Evolutionary conservation across 2,888 invertebrate genomes (phyloP), one percentile per base, ranked within the genome.

Genomic region (Cistogaster globosa): DNA sequence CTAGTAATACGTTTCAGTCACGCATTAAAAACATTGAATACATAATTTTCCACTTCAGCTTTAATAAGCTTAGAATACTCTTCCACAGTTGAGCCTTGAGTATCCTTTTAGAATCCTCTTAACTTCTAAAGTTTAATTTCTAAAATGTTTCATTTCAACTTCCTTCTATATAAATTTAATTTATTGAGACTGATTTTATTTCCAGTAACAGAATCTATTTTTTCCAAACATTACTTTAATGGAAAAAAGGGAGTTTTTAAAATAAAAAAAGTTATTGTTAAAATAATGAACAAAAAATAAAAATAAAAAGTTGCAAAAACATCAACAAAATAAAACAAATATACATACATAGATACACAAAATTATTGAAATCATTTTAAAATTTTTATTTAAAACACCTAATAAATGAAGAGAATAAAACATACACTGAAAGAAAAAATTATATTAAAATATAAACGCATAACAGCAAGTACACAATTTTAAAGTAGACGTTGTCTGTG

Each of bases 101-200:
- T 0, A 32, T 45, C 38, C 20, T 22, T 68, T 26, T 22, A 60
- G 11, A 60, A 0, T 65, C 38, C 57, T 48, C 38, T 63, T 4
- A 45, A 9, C 6, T 71, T 71, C 45, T 69, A 16, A 68, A 68
- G 51, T 18, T 22, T 60, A 32, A 78, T 53, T 71, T 55, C 48
- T 36, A 45, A 42, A 63, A 53, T 69, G 7, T 26, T 77, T 36
- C 53, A 45, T 45, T 36, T 53, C 36, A 62, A 69, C 55, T 45
- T 55, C 71, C 82, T 79, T 69, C 55, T 71, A 68, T n/a, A 72
- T 2, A 26, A 84, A 48, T 85, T 82, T 85, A 71, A 82, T 82
- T 85, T 85, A 81, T 85, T 85, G 67, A 85, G 85, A 85, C 85
- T 85, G 85, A 85, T 85, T 85, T 85, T 75, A 78, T 82, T 85